phyloP scores from a whole-genome alignment of 2,113 vertebrate species.

The Mormoops blainvillei region DNA sequence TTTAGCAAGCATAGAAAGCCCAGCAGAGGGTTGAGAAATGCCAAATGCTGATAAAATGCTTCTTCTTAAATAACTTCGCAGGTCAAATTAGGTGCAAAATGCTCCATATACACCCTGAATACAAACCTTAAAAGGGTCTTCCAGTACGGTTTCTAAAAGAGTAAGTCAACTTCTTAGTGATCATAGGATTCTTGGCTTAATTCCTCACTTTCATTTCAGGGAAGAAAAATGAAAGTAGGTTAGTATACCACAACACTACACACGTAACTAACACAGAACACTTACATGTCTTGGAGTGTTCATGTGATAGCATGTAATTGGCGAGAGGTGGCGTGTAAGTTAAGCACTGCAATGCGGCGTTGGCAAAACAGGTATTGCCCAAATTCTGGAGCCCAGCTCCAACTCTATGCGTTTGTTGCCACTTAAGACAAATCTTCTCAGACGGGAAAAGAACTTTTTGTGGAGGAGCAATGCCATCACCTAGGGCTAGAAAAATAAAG shows the following conservation, averaged over 20 bases:
- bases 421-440: slow-evolving; percentile 93
- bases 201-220: slow-evolving; percentile 36
- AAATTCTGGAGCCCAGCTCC: slow-evolving; percentile 97
- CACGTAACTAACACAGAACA: not conserved
- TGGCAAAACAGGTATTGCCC: slow-evolving; percentile 97
- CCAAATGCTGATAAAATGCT: slow-evolving; percentile 46
- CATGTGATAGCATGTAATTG: slow-evolving; percentile 95
- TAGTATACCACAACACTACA: not conserved
- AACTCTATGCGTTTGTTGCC: slow-evolving; percentile 90
- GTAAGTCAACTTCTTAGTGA: not conserved
- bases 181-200: not conserved
- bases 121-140: not conserved
- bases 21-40: slow-evolving; percentile 42
- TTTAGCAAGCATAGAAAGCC: slow-evolving; percentile 29
- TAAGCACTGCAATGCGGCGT: slow-evolving; percentile 95
- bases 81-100: slow-evolving; percentile 35
- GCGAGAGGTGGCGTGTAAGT: slow-evolving; percentile 94
- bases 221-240: not conserved
- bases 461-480: slow-evolving; percentile 92
- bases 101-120: slow-evolving; percentile 1
- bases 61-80: slow-evolving; percentile 32
- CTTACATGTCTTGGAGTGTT: slow-evolving; percentile 95
- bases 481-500: slow-evolving; percentile 76
- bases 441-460: slow-evolving; percentile 93
- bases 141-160: not conserved